phyloP scores from a whole-genome alignment of 2,113 vertebrate genomes.

The Talpa occidentalis region DNA sequence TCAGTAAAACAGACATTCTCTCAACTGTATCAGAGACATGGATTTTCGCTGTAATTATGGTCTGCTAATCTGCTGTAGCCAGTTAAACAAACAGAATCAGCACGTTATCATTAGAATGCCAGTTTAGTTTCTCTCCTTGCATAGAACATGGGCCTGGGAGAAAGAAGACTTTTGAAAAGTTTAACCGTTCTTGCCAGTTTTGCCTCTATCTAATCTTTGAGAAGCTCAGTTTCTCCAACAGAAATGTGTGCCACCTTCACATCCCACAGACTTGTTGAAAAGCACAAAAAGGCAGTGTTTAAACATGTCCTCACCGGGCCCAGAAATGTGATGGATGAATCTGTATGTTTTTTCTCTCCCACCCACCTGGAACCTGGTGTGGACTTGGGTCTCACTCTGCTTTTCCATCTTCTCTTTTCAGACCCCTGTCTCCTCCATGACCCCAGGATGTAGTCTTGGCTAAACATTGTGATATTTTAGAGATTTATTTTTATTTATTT shows the following conservation, averaged over 20 bases:
- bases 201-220: conserved; percentile 57
- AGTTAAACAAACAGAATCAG: conserved; percentile 58
- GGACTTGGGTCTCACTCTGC: neutral
- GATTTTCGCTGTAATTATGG: conserved; percentile 70
- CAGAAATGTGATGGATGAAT: neutral
- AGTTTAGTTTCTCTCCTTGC: neutral
- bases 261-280: neutral
- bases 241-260: conserved; percentile 19
- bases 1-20: conserved; percentile 47
- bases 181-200: neutral
- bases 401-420: neutral
- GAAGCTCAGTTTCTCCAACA: conserved; percentile 68
- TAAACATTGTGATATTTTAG: neutral
- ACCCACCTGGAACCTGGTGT: neutral
- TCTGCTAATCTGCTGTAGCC: conserved; percentile 28
- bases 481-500: neutral
- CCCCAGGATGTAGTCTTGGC: neutral
- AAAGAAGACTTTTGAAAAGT: neutral
- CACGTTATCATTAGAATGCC: conserved; percentile 25
- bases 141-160: neutral
- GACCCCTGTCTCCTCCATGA: neutral
- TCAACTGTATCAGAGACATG: conserved; percentile 49
- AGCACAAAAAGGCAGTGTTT: conserved; percentile 5
- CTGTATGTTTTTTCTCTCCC: neutral
- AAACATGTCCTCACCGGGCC: neutral